Base-by-base conservation (phyloP, 2,888 invertebrate species). In the Hyalella azteca region DNA sequence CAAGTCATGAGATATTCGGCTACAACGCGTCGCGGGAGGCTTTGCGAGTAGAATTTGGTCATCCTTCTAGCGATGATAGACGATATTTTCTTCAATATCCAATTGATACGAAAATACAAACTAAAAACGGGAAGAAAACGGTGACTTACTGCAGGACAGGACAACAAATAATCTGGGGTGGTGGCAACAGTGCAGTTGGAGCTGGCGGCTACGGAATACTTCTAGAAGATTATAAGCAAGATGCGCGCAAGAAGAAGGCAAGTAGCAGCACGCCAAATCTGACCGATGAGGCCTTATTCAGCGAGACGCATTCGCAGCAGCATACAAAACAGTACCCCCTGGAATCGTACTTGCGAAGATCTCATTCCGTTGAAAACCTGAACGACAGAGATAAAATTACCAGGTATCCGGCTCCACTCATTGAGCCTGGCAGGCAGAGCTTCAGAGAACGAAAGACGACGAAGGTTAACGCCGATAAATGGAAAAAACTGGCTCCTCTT, bases 361-460 rank as follows among this genome's bases (percentile, higher is more conserved):
- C 75, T 22, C n/a, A 75, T 26, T 75, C 75, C 0, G 41, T 75
- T 75, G 75, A 45, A 45, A n/a, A 45, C 75, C 36, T 75, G 75
- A 29, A 41, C 22, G 75, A 75, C 7, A 26, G 45, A 45, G 75
- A 75, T 45, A 75, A 75, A 45, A 75, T 75, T 36, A 45, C 40
- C 29, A n/a, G 75, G n/a, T 75, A 75, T 22, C 75, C 75, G 45
- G 40, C 75, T 4, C 45, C 36, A 22, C 45, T 75, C 9, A 75
- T 75, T 75, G 75, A 45, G n/a, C 75, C 75, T 7, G 75, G 75
- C 5, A 41, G 75, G 19, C 29, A 32, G 45, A 41, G 45, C 26
- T n/a, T 75, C 4, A n/a, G 75, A 13, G 40, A 73, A 13, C 36
- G 36, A 13, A 36, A 15, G n/a, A 29, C 19, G 1, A 19, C 22